phyloP scores from a whole-genome alignment of 2,113 vertebrate genomes.

The Puffinus mauretanicus region DNA sequence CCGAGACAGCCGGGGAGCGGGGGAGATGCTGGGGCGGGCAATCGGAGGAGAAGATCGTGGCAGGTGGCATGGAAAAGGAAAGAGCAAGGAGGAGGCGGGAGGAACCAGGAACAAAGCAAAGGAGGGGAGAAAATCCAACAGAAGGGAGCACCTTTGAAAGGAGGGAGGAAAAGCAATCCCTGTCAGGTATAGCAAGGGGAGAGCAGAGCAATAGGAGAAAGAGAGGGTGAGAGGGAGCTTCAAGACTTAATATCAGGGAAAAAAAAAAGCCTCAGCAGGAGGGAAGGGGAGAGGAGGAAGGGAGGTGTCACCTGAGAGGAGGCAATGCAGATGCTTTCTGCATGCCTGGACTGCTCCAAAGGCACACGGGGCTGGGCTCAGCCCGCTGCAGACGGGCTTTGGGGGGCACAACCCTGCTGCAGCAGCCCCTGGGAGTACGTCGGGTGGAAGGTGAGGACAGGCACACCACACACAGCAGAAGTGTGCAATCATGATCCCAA shows the following conservation, averaged over 20 bases:
- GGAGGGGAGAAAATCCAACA: neutral
- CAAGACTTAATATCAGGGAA: neutral
- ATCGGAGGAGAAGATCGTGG: accelerated
- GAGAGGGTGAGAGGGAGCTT: neutral
- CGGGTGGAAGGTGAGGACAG: accelerated
- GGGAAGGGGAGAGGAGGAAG: neutral
- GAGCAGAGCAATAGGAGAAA: neutral
- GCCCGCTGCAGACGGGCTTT: accelerated
- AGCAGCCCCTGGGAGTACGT: accelerated
- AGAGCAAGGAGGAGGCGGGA: neutral
- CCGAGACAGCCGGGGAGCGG: accelerated
- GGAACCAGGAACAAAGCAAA: neutral
- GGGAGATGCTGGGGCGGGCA: neutral
- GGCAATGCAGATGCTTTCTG: neutral
- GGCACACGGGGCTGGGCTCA: neutral
- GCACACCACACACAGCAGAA: neutral
- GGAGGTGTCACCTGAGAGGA: neutral
- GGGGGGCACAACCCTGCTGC: neutral
- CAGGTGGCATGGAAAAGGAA: neutral
- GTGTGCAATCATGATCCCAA: accelerated
- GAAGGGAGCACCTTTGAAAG: neutral
- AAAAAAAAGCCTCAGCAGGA: neutral
- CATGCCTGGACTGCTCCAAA: neutral
- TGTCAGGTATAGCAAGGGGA: neutral
- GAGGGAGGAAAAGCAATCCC: neutral